Conservation (phyloP, 2,113 vertebrate species). For the Dicrurus megarhynchus region DNA sequence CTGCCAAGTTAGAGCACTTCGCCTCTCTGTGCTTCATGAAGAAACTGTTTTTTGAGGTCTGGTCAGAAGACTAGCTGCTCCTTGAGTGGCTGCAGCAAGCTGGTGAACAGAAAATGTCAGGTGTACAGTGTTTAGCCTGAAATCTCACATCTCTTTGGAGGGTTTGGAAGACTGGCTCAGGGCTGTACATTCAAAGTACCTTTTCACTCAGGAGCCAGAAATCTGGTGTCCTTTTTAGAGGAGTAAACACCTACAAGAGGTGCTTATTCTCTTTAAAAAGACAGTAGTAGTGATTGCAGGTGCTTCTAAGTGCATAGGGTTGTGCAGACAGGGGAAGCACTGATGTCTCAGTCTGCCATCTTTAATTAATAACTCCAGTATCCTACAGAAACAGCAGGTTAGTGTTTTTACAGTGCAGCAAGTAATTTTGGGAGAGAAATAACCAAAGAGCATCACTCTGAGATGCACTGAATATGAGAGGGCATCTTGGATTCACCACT, state of each 20-base stretch:
- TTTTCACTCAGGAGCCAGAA: background rate
- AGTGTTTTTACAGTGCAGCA: background rate
- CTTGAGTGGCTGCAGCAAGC: background rate
- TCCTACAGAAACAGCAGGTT: background rate
- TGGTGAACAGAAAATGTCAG: background rate
- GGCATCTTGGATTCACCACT: background rate
- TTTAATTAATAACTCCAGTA: background rate
- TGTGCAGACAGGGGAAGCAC: background rate
- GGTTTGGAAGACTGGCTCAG: background rate
- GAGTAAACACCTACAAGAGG: background rate
- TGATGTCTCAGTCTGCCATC: background rate
- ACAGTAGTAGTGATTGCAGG: background rate
- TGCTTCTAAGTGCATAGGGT: background rate
- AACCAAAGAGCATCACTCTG: background rate
- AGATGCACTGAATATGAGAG: background rate
- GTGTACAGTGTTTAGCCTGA: background rate
- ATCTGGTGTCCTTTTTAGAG: accelerated
- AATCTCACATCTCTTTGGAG: background rate
- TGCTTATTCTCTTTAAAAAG: background rate
- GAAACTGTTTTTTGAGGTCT: background rate
- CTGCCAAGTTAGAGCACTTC: background rate
- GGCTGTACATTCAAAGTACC: background rate
- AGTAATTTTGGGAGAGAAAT: background rate
- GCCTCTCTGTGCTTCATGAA: background rate
- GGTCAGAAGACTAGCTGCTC: background rate